phyloP scores from a whole-genome alignment of 2,113 vertebrate genomes.

The Scartelaos histophorus region DNA sequence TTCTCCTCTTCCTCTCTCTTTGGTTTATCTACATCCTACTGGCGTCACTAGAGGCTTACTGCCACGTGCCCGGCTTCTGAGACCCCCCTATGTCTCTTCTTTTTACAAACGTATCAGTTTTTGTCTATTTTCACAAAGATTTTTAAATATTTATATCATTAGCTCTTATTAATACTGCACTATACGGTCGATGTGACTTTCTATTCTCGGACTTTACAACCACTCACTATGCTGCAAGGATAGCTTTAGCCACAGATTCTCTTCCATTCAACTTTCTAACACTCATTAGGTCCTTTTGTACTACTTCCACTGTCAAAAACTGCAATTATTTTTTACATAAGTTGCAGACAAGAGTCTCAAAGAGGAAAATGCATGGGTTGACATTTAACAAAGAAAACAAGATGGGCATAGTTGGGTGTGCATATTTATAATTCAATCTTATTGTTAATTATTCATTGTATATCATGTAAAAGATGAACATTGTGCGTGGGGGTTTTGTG shows the following conservation, averaged over 20 bases:
- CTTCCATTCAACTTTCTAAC: constrained; percentile 30
- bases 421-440: constrained; percentile 72
- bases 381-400: constrained; percentile 39
- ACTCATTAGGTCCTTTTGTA: constrained; percentile 18
- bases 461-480: constrained; percentile 69
- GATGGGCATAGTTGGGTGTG: constrained; percentile 52
- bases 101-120: constrained; percentile 59
- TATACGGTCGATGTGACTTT: constrained; percentile 53
- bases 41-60: constrained; percentile 82
- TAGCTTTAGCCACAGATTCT: constrained; percentile 49
- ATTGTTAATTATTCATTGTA: constrained; percentile 69
- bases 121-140: constrained; percentile 66
- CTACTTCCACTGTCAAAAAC: constrained; percentile 23
- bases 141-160: constrained; percentile 72
- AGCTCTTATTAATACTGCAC: constrained; percentile 57
- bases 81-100: constrained; percentile 38
- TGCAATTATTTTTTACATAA: constrained; percentile 36
- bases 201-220: constrained; percentile 56
- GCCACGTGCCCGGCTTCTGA: constrained; percentile 80
- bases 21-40: constrained; percentile 84
- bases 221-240: constrained; percentile 54
- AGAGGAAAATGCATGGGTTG: constrained; percentile 41
- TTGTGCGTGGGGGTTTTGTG: constrained; percentile 64
- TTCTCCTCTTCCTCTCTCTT: constrained; percentile 73
- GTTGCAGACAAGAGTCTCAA: not conserved